Conservation (phyloP, 2,888 invertebrate species). For the Drosophila limbata region DNA sequence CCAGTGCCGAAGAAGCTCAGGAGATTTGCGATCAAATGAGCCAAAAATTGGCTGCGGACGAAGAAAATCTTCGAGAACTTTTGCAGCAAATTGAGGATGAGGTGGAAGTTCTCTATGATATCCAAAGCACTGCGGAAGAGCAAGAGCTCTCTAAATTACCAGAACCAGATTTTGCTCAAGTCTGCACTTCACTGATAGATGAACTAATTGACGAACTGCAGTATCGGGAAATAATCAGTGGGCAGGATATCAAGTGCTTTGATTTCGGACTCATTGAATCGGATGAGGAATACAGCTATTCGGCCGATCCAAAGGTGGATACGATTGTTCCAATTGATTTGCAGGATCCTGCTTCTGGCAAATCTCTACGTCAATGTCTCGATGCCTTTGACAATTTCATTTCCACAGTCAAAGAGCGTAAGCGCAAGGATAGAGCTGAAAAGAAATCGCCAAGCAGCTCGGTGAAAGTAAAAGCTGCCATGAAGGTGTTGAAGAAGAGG, state of each 20-base stretch:
- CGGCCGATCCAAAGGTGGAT: slow-evolving; percentile 38
- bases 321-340: slow-evolving; percentile 37
- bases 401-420: slow-evolving; percentile 21
- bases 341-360: slow-evolving; percentile 55
- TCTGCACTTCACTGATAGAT: slow-evolving; percentile 54
- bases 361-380: slow-evolving; percentile 66
- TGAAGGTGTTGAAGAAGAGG: slow-evolving; percentile 55
- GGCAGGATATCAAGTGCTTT: slow-evolving; percentile 48
- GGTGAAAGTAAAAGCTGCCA: slow-evolving; percentile 60
- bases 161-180: slow-evolving; percentile 34
- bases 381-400: slow-evolving; percentile 61
- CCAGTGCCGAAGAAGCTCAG: slow-evolving; percentile 44
- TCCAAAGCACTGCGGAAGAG: slow-evolving; percentile 38
- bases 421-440: slow-evolving; percentile 4
- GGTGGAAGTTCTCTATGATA: slow-evolving; percentile 45
- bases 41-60: slow-evolving; percentile 60
- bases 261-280: slow-evolving; percentile 68
- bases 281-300: slow-evolving; percentile 70
- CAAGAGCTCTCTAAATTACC: slow-evolving; percentile 15
- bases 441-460: slow-evolving; percentile 21
- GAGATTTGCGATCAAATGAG: slow-evolving; percentile 39
- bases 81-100: slow-evolving; percentile 73
- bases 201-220: slow-evolving; percentile 58
- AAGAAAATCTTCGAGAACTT: slow-evolving; percentile 60
- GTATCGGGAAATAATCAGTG: slow-evolving; percentile 26